A percentile compares a stretch with the other conserved stretches of the same genome.
These are phyloP conservation scores for Microcaecilia unicolor DNA, from an alignment of 2,797 vertebrate genomes.

Conservation along the genomic window DNA sequence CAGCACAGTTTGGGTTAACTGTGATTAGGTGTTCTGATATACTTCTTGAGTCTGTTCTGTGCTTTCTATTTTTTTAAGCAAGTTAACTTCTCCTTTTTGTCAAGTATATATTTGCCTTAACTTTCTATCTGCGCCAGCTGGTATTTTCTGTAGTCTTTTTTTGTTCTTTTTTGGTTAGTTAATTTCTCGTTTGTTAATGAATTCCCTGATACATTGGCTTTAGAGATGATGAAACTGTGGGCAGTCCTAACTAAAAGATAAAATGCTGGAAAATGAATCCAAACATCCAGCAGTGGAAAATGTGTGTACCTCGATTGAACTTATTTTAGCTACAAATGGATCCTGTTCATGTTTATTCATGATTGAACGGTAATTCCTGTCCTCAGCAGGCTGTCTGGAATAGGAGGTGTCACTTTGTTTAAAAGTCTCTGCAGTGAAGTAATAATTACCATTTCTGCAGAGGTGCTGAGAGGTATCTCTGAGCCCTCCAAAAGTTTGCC, in stretches of 20 bases:
- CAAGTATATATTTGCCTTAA: constrained; percentile 44
- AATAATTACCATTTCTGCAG: too few species aligned
- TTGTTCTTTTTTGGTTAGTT: constrained; percentile 28
- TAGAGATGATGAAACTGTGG: constrained; percentile 11
- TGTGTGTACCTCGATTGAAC: constrained; percentile 14
- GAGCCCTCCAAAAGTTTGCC: too few species aligned
- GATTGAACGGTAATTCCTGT: constrained; percentile 9
- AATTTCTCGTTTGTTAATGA: constrained; percentile 40
- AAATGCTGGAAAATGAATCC: constrained; percentile 6
- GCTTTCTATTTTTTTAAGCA: constrained; percentile 44
- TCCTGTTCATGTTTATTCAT: constrained; percentile 41
- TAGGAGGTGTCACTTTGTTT: constrained; percentile 24
- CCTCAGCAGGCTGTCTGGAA: constrained; percentile 27
- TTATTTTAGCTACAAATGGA: constrained; percentile 35
- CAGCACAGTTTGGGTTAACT: too few species aligned
- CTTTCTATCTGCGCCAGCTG: constrained; percentile 40
- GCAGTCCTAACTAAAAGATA: constrained; percentile 3
- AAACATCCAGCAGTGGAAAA: constrained; percentile 13
- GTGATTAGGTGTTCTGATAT: too few species aligned
- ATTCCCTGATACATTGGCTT: constrained; percentile 25
- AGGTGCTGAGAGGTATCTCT: too few species aligned
- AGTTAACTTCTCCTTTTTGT: constrained; percentile 46
- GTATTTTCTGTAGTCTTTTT: constrained; percentile 20
- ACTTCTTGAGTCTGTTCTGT: constrained; percentile 43
- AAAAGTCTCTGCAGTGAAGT: constrained; percentile 40